Conservation (phyloP, 35 echinoderm and acorn worm species). For the Heliocidaris erythrogramma region DNA sequence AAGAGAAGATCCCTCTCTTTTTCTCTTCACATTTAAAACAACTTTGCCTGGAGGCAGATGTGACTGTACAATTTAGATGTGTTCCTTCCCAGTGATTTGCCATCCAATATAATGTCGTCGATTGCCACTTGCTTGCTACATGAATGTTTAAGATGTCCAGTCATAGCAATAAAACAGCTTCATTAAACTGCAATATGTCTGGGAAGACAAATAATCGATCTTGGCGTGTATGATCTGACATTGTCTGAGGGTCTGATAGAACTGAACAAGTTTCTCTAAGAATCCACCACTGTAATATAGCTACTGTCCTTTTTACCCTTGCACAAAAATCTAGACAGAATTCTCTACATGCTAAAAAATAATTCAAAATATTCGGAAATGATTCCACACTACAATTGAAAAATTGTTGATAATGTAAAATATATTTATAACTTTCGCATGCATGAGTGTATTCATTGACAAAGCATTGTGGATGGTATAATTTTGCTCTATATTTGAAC, state of each 20-base stretch:
- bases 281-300: neutral
- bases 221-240: neutral
- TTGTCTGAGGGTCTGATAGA: neutral
- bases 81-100: neutral
- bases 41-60: neutral
- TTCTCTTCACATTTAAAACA: neutral
- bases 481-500: neutral
- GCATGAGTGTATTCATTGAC: neutral
- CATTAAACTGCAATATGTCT: constrained; percentile 3
- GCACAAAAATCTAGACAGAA: neutral
- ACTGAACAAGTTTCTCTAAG: neutral
- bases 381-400: too few relatives aligned
- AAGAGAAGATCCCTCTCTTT: neutral
- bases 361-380: too few relatives aligned
- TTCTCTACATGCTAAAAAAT: too few relatives aligned
- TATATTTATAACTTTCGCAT: too few relatives aligned
- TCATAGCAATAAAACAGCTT: neutral
- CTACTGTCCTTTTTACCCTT: neutral
- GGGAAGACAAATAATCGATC: neutral
- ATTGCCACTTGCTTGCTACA: neutral
- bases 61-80: neutral
- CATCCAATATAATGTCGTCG: neutral
- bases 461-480: neutral
- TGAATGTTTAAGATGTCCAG: neutral
- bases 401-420: too few relatives aligned